Evolutionary conservation across 2,888 invertebrate species (phyloP).

Genomic region (Tipula confusa): DNA sequence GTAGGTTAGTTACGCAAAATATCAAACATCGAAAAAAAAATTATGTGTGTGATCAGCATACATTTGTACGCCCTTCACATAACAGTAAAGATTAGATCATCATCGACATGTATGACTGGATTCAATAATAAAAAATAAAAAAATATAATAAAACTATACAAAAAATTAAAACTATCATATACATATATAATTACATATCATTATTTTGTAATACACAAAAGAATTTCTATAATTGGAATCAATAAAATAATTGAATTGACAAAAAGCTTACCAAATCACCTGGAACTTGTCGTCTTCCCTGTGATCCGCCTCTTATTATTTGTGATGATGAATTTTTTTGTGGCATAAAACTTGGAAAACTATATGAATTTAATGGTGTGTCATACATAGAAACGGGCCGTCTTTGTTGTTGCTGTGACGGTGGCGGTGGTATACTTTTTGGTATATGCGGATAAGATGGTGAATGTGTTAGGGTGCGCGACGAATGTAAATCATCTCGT

Average conservation of each 20-base stretch:
- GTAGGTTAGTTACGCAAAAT: background rate
- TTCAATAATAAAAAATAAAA: background rate
- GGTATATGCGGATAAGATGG: slow-evolving; percentile 38
- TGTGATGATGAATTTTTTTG: slow-evolving; percentile 26
- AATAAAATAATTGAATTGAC: background rate
- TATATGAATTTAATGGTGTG: slow-evolving; percentile 35
- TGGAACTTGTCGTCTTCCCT: slow-evolving; percentile 37
- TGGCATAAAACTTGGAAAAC: slow-evolving; percentile 32
- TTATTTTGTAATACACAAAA: background rate
- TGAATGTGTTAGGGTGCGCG: slow-evolving; percentile 36
- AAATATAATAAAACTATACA: background rate
- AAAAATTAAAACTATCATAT: background rate
- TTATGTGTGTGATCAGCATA: background rate
- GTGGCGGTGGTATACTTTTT: slow-evolving; percentile 34
- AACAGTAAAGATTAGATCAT: background rate
- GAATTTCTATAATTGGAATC: background rate
- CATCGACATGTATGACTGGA: background rate
- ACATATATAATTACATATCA: slow-evolving; percentile 4
- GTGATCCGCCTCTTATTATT: background rate
- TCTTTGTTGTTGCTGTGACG: slow-evolving; percentile 32
- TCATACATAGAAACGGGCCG: slow-evolving; percentile 39
- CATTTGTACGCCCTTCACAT: slow-evolving; percentile 3
- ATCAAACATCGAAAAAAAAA: background rate
- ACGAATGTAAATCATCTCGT: slow-evolving; percentile 35
- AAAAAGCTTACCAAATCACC: slow-evolving; percentile 39